A percentile compares a stretch with the other conserved stretches of the same genome.
Evolutionary conservation across 2,888 invertebrate genomes (phyloP).

Genomic region (Tanaodytes sp.): DNA sequence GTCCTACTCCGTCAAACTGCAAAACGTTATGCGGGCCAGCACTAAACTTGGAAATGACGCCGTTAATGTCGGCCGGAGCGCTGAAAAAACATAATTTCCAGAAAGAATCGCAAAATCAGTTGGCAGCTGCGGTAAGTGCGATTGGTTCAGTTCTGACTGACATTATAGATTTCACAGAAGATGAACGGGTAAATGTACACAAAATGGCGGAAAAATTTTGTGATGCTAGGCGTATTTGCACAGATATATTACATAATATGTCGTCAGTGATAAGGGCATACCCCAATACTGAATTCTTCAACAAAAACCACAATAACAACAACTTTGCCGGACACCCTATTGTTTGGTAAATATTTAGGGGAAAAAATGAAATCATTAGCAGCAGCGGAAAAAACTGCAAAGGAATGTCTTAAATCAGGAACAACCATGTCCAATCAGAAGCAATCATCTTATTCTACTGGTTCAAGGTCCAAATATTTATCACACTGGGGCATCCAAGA

Average conservation of each 20-base stretch:
- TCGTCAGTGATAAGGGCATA: neutral
- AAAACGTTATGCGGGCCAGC: neutral
- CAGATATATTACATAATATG: neutral
- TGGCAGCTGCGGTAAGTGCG: constrained; percentile 1
- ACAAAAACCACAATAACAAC: neutral
- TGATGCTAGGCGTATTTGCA: neutral
- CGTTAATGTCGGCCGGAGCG: constrained; percentile 4
- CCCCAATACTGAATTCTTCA: constrained; percentile 1
- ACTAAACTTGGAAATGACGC: neutral
- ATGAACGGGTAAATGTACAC: neutral
- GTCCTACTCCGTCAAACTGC: constrained; percentile 13
- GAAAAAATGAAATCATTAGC: neutral
- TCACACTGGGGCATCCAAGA: neutral
- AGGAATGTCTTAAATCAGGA: neutral
- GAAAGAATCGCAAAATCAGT: constrained; percentile 3
- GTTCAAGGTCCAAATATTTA: neutral
- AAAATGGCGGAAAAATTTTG: neutral
- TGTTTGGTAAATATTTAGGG: neutral
- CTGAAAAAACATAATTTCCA: constrained; percentile 5
- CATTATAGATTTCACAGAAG: neutral
- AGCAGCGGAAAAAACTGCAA: constrained; percentile 5
- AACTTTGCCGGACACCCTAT: neutral
- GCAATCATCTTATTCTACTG: neutral
- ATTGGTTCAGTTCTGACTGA: neutral
- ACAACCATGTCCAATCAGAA: neutral